phyloP scores from a whole-genome alignment of 2,797 vertebrate species.

The Psittacula echo region DNA sequence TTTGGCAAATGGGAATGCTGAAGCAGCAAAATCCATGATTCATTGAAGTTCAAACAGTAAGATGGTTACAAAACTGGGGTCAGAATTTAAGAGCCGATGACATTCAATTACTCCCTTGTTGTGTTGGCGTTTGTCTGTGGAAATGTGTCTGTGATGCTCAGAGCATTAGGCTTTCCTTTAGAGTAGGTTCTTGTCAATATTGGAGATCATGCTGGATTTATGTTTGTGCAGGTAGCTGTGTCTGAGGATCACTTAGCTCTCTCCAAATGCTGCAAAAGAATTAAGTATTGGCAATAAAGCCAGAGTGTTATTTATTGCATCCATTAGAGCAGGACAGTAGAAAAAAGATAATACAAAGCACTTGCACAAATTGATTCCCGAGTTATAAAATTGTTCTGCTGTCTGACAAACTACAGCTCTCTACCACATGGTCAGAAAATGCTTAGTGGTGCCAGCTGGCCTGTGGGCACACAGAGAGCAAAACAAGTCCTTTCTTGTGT shows the following conservation, averaged over 20 bases:
- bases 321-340: background rate
- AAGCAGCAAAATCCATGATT: background rate
- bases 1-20: background rate
- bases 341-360: slow-evolving; percentile 4
- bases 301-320: slow-evolving; percentile 24
- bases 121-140: background rate
- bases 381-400: slow-evolving; percentile 15
- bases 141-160: background rate
- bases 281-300: slow-evolving; percentile 19
- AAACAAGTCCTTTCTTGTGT: background rate
- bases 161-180: background rate
- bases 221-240: background rate
- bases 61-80: background rate
- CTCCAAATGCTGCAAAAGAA: slow-evolving; percentile 7
- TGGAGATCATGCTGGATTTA: background rate
- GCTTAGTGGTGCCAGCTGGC: background rate
- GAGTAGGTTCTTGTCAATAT: background rate
- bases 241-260: slow-evolving; percentile 4
- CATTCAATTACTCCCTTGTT: background rate
- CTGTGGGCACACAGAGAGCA: background rate
- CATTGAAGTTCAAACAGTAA: background rate
- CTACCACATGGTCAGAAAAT: background rate
- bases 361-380: slow-evolving; percentile 21
- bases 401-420: background rate
- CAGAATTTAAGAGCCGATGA: background rate